These are phyloP conservation scores for Melangyna quadrimaculata DNA, from an alignment of 2,888 invertebrate genomes.

Conservation along the genomic window DNA sequence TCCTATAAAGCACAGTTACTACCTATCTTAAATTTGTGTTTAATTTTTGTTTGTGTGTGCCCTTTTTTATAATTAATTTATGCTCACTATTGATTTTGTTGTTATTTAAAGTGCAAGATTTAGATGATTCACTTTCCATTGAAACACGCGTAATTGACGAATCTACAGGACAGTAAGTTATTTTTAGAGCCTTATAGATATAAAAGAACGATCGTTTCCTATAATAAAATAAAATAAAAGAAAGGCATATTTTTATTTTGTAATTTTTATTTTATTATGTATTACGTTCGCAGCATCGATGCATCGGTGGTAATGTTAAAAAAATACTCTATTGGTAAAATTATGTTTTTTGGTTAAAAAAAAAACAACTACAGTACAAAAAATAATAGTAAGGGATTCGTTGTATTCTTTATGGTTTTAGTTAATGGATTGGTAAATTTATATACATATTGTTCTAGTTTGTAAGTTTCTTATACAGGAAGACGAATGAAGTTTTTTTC, in stretches of 20 bases:
- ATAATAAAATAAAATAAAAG: no score
- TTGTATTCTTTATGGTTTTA: constrained; percentile 68
- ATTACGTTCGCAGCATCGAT: constrained; percentile 75
- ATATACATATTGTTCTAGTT: constrained; percentile 1
- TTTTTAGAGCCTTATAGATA: no score
- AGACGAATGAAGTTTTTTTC: neutral
- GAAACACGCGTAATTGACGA: no score
- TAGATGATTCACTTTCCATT: no score
- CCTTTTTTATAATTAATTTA: no score
- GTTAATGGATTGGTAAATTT: constrained; percentile 35
- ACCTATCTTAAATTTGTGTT: no score
- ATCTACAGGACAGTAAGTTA: neutral
- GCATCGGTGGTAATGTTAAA: constrained; percentile 76
- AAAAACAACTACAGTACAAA: neutral
- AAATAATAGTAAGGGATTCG: constrained; percentile 51
- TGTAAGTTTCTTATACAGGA: constrained; percentile 49
- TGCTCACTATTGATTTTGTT: no score
- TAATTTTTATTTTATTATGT: constrained; percentile 2
- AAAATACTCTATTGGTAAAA: constrained; percentile 29
- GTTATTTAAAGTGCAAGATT: no score
- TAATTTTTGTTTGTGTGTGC: no score
- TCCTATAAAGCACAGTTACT: no score
- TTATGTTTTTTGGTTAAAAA: constrained; percentile 49
- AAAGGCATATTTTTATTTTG: neutral
- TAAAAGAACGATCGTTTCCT: no score